Base-by-base conservation (phyloP, 2,797 vertebrate species). In the Nyctibius grandis region DNA sequence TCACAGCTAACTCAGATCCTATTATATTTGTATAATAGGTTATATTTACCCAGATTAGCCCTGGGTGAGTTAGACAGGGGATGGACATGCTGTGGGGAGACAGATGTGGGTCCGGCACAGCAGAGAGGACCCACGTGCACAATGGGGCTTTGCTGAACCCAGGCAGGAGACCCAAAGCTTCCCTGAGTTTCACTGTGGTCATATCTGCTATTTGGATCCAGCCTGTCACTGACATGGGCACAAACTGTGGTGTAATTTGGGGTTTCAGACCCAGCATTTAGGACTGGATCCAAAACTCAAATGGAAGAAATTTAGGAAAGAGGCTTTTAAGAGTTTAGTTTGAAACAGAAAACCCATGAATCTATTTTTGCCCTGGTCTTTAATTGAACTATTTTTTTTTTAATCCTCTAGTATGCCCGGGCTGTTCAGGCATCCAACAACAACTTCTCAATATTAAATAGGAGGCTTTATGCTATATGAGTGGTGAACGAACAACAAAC, bases 291-390 rank as follows among this genome's bases (percentile, higher is more conserved):
- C 95, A 93, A 93, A 95, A 89, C 10, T 88, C 0, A 0, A 78
- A 91, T 92, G 90, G 83, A 96, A 96, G 93, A 95, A 94, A 92
- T 95, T 87, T 80, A 75, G 92, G 70, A 87, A 91, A 88, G 93
- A 93, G 38, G 44, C n/a, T 87, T 96, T 91, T 83, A 73, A 83
- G 86, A 65, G 78, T 88, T 87, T 95, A 91, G 94, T 95, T 61
- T 95, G 95, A 96, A 95, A 95, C 90, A 95, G 88, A 92, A 93
- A 94, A 68, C 64, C 36, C 9, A 2, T 69, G 77, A 67, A 87
- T 74, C 68, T 95, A 94, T 92, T 95, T 96, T 87, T 93, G 64
- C 56, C 57, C 40, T 57, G 17, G 45, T 80, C 45, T 96, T 82
- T 95, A 95, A 94, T 77, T 82, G 88, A 88, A 72, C 15, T 21